Conservation (phyloP, 1,140 invertebrate genomes). For the Lucilia cuprina region DNA sequence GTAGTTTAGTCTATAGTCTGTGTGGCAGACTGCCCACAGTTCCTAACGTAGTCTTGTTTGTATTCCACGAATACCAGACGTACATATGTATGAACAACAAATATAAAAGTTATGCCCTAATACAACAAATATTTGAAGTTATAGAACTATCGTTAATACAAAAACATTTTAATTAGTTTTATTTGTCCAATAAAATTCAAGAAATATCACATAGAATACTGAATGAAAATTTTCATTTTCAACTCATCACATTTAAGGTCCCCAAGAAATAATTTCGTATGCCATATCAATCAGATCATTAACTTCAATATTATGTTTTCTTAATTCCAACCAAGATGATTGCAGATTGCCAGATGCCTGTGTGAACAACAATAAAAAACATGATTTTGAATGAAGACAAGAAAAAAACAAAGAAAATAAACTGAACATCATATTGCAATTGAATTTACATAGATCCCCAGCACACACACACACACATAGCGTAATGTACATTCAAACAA, state of each 20-base stretch:
- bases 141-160: no score
- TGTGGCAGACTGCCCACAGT: no score
- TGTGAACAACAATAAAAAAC: background rate
- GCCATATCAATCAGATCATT: slow-evolving; percentile 48
- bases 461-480: background rate
- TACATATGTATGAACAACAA: no score
- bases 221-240: background rate
- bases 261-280: slow-evolving; percentile 51
- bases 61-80: no score
- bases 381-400: no score
- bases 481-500: background rate
- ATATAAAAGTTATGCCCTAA: no score
- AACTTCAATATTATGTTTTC: slow-evolving; percentile 45
- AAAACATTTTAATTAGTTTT: no score
- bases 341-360: slow-evolving; percentile 43
- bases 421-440: background rate
- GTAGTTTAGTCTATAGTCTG: no score
- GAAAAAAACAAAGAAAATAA: background rate
- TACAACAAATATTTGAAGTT: no score
- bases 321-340: slow-evolving; percentile 31
- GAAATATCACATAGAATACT: no score
- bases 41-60: no score
- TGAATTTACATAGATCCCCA: background rate
- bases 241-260: slow-evolving; percentile 38
- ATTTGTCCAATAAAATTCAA: no score